These are phyloP conservation scores for Lepus timidus DNA, from an alignment of 2,113 vertebrate genomes.

Conservation along the genomic window DNA sequence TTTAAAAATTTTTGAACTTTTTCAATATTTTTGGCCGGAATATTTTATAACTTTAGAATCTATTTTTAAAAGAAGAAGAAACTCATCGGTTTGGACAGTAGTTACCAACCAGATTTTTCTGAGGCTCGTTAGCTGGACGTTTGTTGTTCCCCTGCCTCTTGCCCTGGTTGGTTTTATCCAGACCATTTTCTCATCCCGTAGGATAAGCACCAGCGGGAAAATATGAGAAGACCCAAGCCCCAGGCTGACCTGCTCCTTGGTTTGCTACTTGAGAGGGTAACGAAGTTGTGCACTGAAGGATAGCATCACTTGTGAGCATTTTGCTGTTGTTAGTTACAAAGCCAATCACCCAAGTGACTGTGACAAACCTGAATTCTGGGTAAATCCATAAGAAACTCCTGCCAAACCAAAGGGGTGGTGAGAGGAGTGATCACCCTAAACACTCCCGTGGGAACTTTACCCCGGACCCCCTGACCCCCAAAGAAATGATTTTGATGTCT, in stretches of 20 bases:
- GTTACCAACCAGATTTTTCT: not conserved
- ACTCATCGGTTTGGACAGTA: not conserved
- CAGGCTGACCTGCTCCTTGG: not conserved
- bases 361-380: slow-evolving; percentile 35
- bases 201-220: not conserved
- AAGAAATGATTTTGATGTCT: not conserved
- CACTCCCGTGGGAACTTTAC: not conserved
- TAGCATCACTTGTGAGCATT: slow-evolving; percentile 34
- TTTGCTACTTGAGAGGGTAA: not conserved
- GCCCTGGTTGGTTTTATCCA: not conserved
- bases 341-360: not conserved
- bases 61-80: not conserved
- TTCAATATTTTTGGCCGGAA: not conserved
- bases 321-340: slow-evolving; percentile 22
- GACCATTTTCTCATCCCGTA: not conserved
- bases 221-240: not conserved
- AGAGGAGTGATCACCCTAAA: not conserved
- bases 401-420: not conserved
- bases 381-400: not conserved
- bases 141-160: not conserved
- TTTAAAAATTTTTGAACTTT: not conserved
- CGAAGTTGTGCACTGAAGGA: not conserved
- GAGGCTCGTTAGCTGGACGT: not conserved
- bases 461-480: not conserved
- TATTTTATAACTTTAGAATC: not conserved